Conservation (phyloP, 1,140 invertebrate species). For the Ylistrum balloti region DNA sequence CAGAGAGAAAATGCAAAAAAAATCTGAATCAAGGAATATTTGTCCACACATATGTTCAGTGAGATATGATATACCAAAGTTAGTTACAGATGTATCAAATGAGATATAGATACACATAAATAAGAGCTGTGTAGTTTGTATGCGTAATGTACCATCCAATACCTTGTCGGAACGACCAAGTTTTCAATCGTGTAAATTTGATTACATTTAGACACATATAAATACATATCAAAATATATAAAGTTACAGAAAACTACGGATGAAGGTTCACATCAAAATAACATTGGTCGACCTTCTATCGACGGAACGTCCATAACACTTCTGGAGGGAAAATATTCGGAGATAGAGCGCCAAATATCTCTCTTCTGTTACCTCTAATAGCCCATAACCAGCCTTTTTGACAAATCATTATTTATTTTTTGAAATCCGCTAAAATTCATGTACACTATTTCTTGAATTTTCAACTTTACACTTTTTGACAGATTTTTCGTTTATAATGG, state of each 20-base stretch:
- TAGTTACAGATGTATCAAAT: too few species aligned
- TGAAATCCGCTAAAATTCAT: not conserved
- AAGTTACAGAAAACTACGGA: not conserved
- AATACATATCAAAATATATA: not conserved
- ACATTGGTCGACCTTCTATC: not conserved
- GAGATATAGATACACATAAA: not conserved
- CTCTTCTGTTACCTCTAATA: not conserved
- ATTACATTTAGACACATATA: not conserved
- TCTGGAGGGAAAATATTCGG: not conserved
- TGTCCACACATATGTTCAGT: too few species aligned
- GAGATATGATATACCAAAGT: too few species aligned
- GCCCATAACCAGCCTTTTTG: not conserved
- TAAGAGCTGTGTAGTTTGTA: not conserved
- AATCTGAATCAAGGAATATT: too few species aligned
- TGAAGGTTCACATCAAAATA: not conserved
- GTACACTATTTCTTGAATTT: not conserved
- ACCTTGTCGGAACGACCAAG: not conserved
- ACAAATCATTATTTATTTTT: conserved; percentile 26
- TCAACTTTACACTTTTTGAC: too few species aligned
- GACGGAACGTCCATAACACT: conserved; percentile 1
- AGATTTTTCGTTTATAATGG: too few species aligned
- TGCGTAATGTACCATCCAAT: not conserved
- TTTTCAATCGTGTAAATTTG: not conserved
- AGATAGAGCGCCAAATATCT: not conserved
- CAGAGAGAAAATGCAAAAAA: not conserved